Evolutionary conservation across 2,888 invertebrate species (phyloP).

Genomic region (Bhutanitis thaidina): DNA sequence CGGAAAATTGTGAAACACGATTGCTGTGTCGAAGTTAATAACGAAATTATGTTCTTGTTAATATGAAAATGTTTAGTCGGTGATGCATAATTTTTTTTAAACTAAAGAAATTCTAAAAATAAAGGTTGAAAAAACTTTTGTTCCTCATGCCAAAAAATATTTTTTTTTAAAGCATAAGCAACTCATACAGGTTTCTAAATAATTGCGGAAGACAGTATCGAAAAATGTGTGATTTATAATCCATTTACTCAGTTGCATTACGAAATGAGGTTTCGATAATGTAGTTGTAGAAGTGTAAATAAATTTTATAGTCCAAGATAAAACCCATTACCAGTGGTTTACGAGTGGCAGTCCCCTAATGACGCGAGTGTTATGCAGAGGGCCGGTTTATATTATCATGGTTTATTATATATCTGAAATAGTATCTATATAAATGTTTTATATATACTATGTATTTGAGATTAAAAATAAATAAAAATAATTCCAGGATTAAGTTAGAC

Average conservation of each 20-base stretch:
- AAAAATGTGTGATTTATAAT: background rate
- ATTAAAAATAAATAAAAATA: too few relatives aligned
- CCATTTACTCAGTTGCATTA: slow-evolving; percentile 38
- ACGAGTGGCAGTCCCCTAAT: slow-evolving; percentile 72
- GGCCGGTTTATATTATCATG: slow-evolving; percentile 28
- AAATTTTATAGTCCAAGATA: slow-evolving; percentile 73
- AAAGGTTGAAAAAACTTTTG: too few relatives aligned
- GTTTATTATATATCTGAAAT: background rate
- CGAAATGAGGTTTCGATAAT: slow-evolving; percentile 49
- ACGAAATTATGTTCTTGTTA: background rate
- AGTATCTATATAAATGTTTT: too few relatives aligned
- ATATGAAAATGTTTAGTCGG: too few relatives aligned
- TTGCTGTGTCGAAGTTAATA: background rate
- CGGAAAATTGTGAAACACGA: background rate
- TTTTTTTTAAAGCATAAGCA: too few relatives aligned
- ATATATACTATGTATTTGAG: too few relatives aligned
- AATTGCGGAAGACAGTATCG: too few relatives aligned
- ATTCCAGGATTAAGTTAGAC: too few relatives aligned
- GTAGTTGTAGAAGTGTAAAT: slow-evolving; percentile 61
- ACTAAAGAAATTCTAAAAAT: too few relatives aligned
- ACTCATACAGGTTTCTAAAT: too few relatives aligned
- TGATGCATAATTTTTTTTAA: too few relatives aligned
- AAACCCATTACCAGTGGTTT: slow-evolving; percentile 69
- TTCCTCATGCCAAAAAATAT: too few relatives aligned
- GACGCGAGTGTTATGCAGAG: slow-evolving; percentile 55